These are phyloP conservation scores for Leptinotarsa rubiginosa DNA, from an alignment of 2,888 invertebrate species.

Conservation along the genomic window DNA sequence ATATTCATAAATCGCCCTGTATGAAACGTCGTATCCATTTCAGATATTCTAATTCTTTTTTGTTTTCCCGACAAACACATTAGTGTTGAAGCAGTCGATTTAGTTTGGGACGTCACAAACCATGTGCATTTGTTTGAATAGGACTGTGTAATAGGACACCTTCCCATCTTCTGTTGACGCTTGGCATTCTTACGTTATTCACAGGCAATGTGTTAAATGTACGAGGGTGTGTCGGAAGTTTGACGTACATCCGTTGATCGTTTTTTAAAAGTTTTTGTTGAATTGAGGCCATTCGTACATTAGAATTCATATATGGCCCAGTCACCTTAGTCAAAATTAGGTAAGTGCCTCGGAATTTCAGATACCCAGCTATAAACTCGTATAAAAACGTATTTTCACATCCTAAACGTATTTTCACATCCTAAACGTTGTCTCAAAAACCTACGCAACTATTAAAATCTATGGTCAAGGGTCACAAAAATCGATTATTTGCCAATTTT, in stretches of 20 bases:
- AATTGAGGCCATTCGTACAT: not conserved
- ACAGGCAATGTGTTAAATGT: not conserved
- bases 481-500: too few species aligned
- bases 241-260: not conserved
- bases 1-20: not conserved
- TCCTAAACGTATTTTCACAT: too few species aligned
- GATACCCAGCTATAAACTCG: too few species aligned
- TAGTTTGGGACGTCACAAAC: constrained; percentile 15
- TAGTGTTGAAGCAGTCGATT: constrained; percentile 12
- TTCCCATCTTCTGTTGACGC: constrained; percentile 17
- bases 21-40: not conserved
- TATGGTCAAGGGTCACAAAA: too few species aligned
- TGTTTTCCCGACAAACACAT: constrained; percentile 10
- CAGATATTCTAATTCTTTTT: constrained; percentile 12
- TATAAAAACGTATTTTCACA: too few species aligned
- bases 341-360: too few species aligned
- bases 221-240: not conserved
- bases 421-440: too few species aligned
- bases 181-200: constrained; percentile 4
- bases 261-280: not conserved
- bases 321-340: not conserved
- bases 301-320: not conserved
- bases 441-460: too few species aligned
- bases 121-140: constrained; percentile 14
- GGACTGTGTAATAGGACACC: constrained; percentile 4